Percentiles rank a stretch among this genome's conserved stretches.
These are phyloP conservation scores for Mormyrus proboscirostris DNA, from an alignment of 2,797 vertebrate species.

Conservation along the genomic window DNA sequence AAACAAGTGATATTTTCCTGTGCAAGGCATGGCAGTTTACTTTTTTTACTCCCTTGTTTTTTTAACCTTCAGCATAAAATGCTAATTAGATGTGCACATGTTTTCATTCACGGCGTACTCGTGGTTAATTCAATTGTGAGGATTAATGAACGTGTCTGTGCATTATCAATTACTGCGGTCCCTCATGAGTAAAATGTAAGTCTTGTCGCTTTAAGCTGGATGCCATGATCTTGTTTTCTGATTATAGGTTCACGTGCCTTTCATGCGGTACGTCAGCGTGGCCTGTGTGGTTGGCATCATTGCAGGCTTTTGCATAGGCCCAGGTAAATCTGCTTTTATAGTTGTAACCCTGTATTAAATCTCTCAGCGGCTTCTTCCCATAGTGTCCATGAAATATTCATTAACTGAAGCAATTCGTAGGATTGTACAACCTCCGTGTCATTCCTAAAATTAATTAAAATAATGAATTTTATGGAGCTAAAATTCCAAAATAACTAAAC, in stretches of 20 bases:
- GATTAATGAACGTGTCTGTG: not conserved
- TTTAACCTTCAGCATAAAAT: not conserved
- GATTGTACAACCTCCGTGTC: not conserved
- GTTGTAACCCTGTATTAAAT: not conserved
- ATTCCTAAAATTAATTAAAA: not conserved
- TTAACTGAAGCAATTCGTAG: not conserved
- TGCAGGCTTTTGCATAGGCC: conserved; percentile 84
- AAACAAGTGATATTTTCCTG: not conserved
- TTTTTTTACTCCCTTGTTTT: not conserved
- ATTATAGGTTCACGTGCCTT: conserved; percentile 53
- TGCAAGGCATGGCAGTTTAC: not conserved
- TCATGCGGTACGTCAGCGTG: conserved; percentile 73
- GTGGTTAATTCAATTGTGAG: not conserved
- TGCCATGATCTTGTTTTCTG: not conserved
- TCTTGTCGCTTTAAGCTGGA: not conserved
- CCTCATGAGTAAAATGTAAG: not conserved
- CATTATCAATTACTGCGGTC: not conserved
- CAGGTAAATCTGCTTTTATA: conserved; percentile 62
- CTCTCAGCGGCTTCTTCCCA: not conserved
- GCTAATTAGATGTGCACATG: not conserved
- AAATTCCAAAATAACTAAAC: conserved; percentile 2
- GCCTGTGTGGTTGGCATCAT: conserved; percentile 80
- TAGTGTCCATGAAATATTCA: not conserved
- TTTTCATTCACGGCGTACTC: not conserved
- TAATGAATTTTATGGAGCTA: conserved; percentile 12